Percentiles rank a stretch among this genome's conserved stretches.
These are phyloP conservation scores for Synergus umbraculus DNA, from an alignment of 2,888 invertebrate species.

Conservation along the genomic window DNA sequence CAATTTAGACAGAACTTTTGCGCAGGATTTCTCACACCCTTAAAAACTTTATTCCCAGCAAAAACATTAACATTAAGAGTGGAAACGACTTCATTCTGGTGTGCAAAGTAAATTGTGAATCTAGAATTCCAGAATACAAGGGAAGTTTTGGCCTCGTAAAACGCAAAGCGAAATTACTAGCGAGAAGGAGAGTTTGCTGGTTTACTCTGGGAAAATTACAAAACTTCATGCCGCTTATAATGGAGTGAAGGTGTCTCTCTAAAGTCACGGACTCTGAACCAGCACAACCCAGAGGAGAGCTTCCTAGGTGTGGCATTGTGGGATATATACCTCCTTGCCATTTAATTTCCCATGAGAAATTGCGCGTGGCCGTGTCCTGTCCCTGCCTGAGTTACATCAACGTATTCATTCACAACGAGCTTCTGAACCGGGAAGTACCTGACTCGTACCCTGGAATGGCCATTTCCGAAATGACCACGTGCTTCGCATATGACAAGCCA, in stretches of 20 bases:
- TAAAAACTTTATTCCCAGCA: neutral
- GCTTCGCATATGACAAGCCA: slow-evolving; percentile 62
- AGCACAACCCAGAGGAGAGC: slow-evolving; percentile 28
- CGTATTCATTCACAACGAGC: slow-evolving; percentile 65
- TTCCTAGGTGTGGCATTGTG: slow-evolving; percentile 47
- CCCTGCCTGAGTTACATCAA: slow-evolving; percentile 50
- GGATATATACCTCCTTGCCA: slow-evolving; percentile 52
- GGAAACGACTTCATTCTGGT: slow-evolving; percentile 10
- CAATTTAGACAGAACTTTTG: too few relatives aligned
- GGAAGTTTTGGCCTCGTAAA: slow-evolving; percentile 33
- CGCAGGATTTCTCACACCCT: neutral
- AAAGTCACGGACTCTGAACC: slow-evolving; percentile 48
- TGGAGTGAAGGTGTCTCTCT: slow-evolving; percentile 56
- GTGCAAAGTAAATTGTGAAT: slow-evolving; percentile 3
- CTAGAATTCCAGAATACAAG: slow-evolving; percentile 19
- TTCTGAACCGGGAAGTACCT: slow-evolving; percentile 58
- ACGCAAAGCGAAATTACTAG: slow-evolving; percentile 32
- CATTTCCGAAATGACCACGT: slow-evolving; percentile 69
- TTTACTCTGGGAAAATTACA: slow-evolving; percentile 48
- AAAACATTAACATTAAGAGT: neutral
- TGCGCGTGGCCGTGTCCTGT: slow-evolving; percentile 57
- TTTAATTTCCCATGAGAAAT: slow-evolving; percentile 73
- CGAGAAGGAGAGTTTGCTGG: neutral
- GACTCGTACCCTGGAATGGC: slow-evolving; percentile 59
- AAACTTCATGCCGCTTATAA: slow-evolving; percentile 50